Base-by-base conservation (phyloP, 2,888 invertebrate genomes). In the Acholoe squamosa region DNA sequence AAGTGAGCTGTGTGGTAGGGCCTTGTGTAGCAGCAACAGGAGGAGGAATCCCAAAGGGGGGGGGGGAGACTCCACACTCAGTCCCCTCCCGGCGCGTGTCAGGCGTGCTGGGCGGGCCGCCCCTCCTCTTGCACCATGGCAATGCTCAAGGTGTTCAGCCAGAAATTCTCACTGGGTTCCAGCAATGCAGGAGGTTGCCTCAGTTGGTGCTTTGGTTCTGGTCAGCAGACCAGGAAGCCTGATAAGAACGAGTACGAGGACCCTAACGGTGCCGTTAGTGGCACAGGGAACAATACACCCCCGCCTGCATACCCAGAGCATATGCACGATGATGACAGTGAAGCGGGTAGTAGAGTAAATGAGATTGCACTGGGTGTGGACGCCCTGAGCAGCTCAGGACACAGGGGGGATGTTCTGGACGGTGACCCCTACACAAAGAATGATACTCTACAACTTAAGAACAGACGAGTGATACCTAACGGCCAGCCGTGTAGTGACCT, bases 191-290 rank as follows among this genome's bases (percentile, higher is more conserved):
- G 33, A 10, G 86, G 86, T 25, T 86, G 86, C 52, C 86, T 86
- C 54, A 86, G 86, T 25, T 86, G 86, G 86, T 86, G 86, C 54
- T 86, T 86, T 28, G 86, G 86, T 28, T 7, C 7, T 14, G 12
- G 28, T 16, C 54, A 3, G 43, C 43, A 43, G 43, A 43, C 43
- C 10, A 43, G 10, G 43, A 43, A 43, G 5, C 86, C 86, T 5
- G 25, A 86, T 54, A 25, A 54, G 25, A 12, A 25, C 14, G 52
- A 84, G 22, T 84, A 84, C 28, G 5, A 7, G 34, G 86, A 86
- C 54, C 54, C 28, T 28, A 54, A 52, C 25, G 86, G 43, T 0
- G n/a, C 94, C 97, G 97, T 97, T 19, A 97, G 97, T 94, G 96
- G 19, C 0, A 16, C 7, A 16, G 43, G 43, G 80, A 34, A 0